Conservation (phyloP, 2,888 invertebrate species). For the Melangyna quadrimaculata region DNA sequence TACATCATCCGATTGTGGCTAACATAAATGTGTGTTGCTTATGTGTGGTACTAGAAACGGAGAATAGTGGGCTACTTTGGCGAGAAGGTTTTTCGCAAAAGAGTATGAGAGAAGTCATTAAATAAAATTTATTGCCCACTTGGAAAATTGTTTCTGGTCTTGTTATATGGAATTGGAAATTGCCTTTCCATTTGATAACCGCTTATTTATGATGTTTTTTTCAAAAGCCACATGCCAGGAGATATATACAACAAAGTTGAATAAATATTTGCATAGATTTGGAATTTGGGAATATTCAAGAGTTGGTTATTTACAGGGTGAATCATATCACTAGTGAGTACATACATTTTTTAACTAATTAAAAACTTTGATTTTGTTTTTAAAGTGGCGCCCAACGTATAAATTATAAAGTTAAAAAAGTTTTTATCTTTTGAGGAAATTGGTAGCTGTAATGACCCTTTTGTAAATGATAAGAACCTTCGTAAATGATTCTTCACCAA, state of each 20-base stretch:
- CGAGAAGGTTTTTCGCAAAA: slow-evolving; percentile 3
- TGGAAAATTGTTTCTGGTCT: slow-evolving; percentile 70
- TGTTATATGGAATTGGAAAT: slow-evolving; percentile 61
- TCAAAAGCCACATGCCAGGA: not conserved
- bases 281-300: not conserved
- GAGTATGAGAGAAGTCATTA: slow-evolving; percentile 54
- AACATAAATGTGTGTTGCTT: not conserved
- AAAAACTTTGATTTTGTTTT: not conserved
- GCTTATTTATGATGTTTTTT: slow-evolving; percentile 56
- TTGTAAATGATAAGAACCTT: too few relatives aligned
- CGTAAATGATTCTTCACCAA: too few relatives aligned
- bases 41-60: not conserved
- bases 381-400: not conserved
- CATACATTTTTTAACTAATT: too few relatives aligned
- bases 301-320: not conserved
- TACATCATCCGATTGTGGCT: slow-evolving; percentile 56
- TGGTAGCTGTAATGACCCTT: too few relatives aligned
- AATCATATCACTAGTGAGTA: too few relatives aligned
- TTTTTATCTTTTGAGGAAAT: too few relatives aligned
- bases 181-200: slow-evolving; percentile 61
- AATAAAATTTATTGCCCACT: slow-evolving; percentile 66
- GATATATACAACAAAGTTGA: not conserved
- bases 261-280: slow-evolving; percentile 54
- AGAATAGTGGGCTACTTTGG: not conserved
- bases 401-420: too few relatives aligned